phyloP scores from a whole-genome alignment of 2,797 vertebrate species.

The Dromococcyx pavoninus region DNA sequence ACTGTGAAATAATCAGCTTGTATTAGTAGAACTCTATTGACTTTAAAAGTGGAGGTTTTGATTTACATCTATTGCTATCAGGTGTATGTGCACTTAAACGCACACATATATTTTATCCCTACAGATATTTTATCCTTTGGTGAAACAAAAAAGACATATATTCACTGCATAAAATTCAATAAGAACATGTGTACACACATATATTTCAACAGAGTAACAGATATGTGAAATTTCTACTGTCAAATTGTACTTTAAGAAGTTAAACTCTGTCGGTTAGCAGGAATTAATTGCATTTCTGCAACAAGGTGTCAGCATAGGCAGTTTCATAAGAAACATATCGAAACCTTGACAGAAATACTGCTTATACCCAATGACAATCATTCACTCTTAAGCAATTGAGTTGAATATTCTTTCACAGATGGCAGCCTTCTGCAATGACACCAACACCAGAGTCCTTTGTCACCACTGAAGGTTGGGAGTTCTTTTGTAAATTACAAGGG shows the following conservation, averaged over 20 bases:
- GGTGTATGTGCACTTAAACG: not conserved
- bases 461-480: not conserved
- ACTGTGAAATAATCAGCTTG: not conserved
- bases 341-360: constrained; percentile 56
- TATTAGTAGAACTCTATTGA: not conserved
- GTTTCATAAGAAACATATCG: constrained; percentile 19
- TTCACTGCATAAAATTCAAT: not conserved
- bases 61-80: not conserved
- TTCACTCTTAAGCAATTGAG: constrained; percentile 47
- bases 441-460: not conserved
- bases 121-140: not conserved
- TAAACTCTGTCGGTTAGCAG: not conserved
- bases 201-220: not conserved
- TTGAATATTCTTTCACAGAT: constrained; percentile 22
- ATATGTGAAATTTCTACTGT: not conserved
- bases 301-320: constrained; percentile 26
- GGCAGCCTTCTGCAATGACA: constrained; percentile 35
- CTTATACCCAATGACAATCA: constrained; percentile 37
- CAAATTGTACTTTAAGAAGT: not conserved
- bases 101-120: not conserved
- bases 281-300: not conserved
- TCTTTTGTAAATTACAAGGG: not conserved
- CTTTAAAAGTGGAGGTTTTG: not conserved
- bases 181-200: not conserved
- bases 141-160: not conserved